Conservation (phyloP, 2,797 vertebrate species). For the Fistularia tabacaria region DNA sequence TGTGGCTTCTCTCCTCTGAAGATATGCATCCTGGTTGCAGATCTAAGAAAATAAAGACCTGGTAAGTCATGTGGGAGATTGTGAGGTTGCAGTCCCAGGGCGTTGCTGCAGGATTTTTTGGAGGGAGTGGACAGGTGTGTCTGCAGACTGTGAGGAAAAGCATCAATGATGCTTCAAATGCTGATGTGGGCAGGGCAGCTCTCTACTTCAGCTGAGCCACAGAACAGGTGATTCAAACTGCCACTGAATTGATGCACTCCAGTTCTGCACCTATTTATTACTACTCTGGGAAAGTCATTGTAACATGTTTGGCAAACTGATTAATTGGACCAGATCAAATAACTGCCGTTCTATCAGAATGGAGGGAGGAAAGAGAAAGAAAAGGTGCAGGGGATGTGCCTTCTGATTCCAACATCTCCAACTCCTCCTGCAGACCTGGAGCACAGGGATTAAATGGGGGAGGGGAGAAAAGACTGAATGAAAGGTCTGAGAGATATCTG, state of each 20-base stretch:
- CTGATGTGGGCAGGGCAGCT: constrained; percentile 41
- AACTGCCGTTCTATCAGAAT: constrained; percentile 10
- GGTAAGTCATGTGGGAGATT: constrained; percentile 58
- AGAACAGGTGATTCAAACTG: constrained; percentile 43
- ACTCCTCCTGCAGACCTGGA: constrained; percentile 63
- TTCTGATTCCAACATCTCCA: constrained; percentile 47
- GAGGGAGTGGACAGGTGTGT: constrained; percentile 31
- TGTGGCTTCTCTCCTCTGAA: constrained; percentile 8
- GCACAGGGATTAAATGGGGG: constrained; percentile 68
- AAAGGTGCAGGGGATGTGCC: constrained; percentile 23
- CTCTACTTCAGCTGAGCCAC: constrained; percentile 47
- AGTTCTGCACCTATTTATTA: constrained; percentile 17
- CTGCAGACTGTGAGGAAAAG: constrained; percentile 38
- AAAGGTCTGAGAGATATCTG: constrained; percentile 59
- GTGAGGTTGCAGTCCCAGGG: constrained; percentile 65
- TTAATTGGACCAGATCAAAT: constrained; percentile 7
- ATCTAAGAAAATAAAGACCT: constrained; percentile 43
- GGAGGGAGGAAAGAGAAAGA: constrained; percentile 23
- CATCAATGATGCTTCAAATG: constrained; percentile 35
- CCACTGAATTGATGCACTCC: constrained; percentile 36
- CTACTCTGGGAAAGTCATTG: constrained; percentile 17
- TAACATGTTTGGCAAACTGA: constrained; percentile 14
- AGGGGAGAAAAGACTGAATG: constrained; percentile 68
- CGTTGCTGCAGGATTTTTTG: constrained; percentile 73
- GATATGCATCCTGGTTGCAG: constrained; percentile 41